phyloP scores from a whole-genome alignment of 2,113 vertebrate species.

The Tauraco erythrolophus region DNA sequence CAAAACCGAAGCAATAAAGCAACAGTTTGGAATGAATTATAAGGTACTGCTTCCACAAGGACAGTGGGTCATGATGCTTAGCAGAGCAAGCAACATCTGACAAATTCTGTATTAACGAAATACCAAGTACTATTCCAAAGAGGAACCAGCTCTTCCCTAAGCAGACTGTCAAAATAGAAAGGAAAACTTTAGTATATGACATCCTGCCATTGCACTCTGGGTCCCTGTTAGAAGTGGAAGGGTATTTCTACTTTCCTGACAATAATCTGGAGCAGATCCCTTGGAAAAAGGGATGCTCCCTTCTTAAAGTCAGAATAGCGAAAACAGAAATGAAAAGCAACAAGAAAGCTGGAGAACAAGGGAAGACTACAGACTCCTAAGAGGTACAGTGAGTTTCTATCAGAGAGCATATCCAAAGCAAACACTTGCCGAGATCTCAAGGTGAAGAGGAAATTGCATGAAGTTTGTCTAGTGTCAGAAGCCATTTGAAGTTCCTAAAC shows the following conservation, averaged over 20 bases:
- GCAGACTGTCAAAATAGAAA: not conserved
- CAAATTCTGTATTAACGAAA: not conserved
- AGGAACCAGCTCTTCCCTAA: not conserved
- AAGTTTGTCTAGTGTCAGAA: not conserved
- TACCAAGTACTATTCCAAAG: not conserved
- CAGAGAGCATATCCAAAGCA: conserved; percentile 1
- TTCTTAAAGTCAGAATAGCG: not conserved
- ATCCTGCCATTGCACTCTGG: not conserved
- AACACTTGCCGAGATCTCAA: not conserved
- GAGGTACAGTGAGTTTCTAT: not conserved
- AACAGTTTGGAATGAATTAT: not conserved
- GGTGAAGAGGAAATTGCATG: not conserved
- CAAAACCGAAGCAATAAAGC: not conserved
- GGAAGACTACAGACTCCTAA: not conserved
- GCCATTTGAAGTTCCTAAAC: not conserved
- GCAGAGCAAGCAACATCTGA: not conserved
- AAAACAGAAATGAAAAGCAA: not conserved
- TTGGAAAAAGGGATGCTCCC: not conserved
- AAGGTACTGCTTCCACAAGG: not conserved
- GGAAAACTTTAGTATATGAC: not conserved
- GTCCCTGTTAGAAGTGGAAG: not conserved
- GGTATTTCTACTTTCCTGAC: not conserved
- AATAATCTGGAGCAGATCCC: not conserved
- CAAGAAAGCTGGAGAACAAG: not conserved
- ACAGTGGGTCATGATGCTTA: not conserved